Evolutionary conservation across 2,888 invertebrate genomes (phyloP).

Genomic region (Zhuqinia jingwanae): DNA sequence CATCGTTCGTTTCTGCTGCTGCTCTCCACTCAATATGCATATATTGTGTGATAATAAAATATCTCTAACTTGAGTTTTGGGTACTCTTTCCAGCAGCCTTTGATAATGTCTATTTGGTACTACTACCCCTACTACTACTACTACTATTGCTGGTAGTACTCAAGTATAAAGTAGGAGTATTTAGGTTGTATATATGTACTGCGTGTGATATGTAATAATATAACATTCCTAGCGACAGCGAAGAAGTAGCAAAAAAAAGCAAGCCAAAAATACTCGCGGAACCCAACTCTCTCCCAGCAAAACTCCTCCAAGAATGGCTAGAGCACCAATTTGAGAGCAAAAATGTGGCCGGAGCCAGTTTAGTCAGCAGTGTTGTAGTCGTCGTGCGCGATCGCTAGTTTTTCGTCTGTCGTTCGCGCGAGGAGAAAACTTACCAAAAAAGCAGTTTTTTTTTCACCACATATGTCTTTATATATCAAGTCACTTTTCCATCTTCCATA

Average conservation of each 20-base stretch:
- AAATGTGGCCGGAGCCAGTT: slow-evolving; percentile 38
- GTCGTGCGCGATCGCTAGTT: slow-evolving; percentile 51
- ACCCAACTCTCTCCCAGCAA: not conserved
- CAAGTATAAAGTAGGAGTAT: too few relatives aligned
- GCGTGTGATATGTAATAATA: not conserved
- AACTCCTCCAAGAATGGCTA: too few relatives aligned
- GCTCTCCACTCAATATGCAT: slow-evolving; percentile 8
- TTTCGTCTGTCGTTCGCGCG: slow-evolving; percentile 49
- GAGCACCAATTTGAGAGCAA: slow-evolving; percentile 8
- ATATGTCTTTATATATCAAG: not conserved
- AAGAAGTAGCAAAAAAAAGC: not conserved
- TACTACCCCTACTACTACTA: too few relatives aligned
- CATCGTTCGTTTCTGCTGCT: not conserved
- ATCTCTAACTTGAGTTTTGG: not conserved
- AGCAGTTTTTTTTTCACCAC: slow-evolving; percentile 2
- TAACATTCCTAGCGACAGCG: slow-evolving; percentile 27
- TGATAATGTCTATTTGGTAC: not conserved
- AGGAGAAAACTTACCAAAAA: slow-evolving; percentile 34
- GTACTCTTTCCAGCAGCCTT: not conserved
- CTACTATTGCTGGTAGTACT: too few relatives aligned
- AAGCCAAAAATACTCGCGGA: slow-evolving; percentile 6
- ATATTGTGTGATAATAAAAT: slow-evolving; percentile 5
- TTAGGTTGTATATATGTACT: too few relatives aligned
- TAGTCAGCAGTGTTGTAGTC: slow-evolving; percentile 48
- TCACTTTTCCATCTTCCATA: slow-evolving; percentile 17